Percentiles rank a stretch among this genome's conserved stretches.
Conservation (phyloP, 2,888 invertebrate genomes). For the Tineola bisselliella region DNA sequence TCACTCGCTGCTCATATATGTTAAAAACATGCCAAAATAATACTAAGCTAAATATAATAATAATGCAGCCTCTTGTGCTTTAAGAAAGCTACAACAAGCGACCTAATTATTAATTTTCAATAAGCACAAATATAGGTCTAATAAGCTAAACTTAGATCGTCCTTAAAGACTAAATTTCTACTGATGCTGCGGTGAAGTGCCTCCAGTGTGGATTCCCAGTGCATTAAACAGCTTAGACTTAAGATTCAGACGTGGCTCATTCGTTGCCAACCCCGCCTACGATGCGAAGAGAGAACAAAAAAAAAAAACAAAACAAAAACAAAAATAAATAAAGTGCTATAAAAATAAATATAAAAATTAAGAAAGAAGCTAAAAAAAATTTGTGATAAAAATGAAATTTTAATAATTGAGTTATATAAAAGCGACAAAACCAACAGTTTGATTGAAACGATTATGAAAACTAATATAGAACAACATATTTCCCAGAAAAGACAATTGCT, state of each 20-base stretch:
- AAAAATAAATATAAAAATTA: conserved; percentile 16
- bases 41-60: conserved; percentile 37
- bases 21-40: conserved; percentile 60
- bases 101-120: neutral
- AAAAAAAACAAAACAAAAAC: conserved; percentile 48
- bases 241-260: conserved; percentile 78
- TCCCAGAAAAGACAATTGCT: too few species aligned
- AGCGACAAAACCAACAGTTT: too few species aligned
- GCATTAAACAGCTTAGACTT: conserved; percentile 88
- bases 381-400: too few species aligned
- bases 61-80: conserved; percentile 13
- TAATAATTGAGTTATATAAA: too few species aligned
- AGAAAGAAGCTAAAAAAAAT: too few species aligned
- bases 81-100: conserved; percentile 10
- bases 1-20: conserved; percentile 18
- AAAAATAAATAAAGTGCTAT: conserved; percentile 21
- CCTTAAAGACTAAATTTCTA: conserved; percentile 26
- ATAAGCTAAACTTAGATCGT: neutral
- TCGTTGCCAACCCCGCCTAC: conserved; percentile 74
- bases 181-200: conserved; percentile 49
- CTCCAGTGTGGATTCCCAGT: conserved; percentile 80
- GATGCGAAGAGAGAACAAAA: conserved; percentile 58
- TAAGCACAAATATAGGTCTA: neutral
- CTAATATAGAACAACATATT: too few species aligned
- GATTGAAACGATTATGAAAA: too few species aligned